Conservation (phyloP, 2,888 invertebrate species). For the Emmelina monodactyla region DNA sequence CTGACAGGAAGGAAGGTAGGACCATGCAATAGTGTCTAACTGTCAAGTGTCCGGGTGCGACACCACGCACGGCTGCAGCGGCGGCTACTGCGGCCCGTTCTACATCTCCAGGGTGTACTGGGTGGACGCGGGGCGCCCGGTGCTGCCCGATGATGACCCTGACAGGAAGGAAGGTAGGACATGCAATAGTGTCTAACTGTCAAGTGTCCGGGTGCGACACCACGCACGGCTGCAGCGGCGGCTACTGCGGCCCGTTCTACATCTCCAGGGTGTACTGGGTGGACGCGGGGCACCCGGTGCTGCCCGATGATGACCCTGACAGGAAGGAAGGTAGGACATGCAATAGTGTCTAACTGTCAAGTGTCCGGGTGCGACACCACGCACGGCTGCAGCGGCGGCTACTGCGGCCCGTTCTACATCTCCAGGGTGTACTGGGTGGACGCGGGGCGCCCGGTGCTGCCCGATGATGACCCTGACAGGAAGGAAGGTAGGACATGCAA, state of each 20-base stretch:
- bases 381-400: constrained; percentile 60
- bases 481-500: constrained; percentile 42
- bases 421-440: constrained; percentile 72
- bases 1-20: constrained; percentile 49
- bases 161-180: constrained; percentile 46
- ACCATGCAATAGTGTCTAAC: too few relatives aligned
- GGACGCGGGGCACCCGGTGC: constrained; percentile 67
- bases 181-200: too few relatives aligned
- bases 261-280: constrained; percentile 71
- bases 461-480: constrained; percentile 64
- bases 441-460: constrained; percentile 65
- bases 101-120: constrained; percentile 70
- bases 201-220: constrained; percentile 65
- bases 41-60: constrained; percentile 68
- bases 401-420: constrained; percentile 71
- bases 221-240: constrained; percentile 56
- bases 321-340: constrained; percentile 47
- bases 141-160: constrained; percentile 64
- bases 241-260: constrained; percentile 71
- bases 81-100: constrained; percentile 70
- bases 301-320: constrained; percentile 65
- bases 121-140: constrained; percentile 69
- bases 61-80: constrained; percentile 54
- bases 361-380: constrained; percentile 64
- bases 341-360: too few relatives aligned